These are phyloP conservation scores for Astur gentilis DNA, from an alignment of 2,113 vertebrate genomes.

Conservation along the genomic window DNA sequence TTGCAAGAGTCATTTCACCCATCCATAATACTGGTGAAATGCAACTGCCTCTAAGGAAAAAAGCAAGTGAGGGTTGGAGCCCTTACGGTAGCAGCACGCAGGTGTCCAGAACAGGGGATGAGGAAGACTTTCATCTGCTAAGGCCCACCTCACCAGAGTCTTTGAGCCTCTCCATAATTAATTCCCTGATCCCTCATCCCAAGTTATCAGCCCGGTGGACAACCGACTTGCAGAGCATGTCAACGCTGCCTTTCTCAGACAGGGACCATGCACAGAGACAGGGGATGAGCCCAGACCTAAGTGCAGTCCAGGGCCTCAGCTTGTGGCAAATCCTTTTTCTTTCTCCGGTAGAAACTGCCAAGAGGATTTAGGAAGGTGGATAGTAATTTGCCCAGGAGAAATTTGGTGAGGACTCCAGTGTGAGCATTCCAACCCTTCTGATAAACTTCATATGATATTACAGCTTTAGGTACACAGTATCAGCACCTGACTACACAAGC, in stretches of 20 bases:
- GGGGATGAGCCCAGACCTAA: background rate
- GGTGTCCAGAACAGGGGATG: background rate
- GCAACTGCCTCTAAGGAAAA: background rate
- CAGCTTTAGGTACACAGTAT: background rate
- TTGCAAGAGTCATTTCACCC: slow-evolving; percentile 19
- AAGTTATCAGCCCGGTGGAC: background rate
- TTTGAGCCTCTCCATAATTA: background rate
- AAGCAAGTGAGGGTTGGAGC: background rate
- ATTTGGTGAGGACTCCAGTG: background rate
- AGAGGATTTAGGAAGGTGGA: background rate
- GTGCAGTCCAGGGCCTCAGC: background rate
- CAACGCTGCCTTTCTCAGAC: background rate
- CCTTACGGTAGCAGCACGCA: background rate
- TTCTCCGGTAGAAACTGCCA: slow-evolving; percentile 1
- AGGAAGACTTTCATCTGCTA: background rate
- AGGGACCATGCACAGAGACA: background rate
- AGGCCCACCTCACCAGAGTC: background rate
- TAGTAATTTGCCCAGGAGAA: slow-evolving; percentile 12
- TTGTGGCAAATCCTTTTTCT: background rate
- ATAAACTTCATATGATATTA: slow-evolving; percentile 8
- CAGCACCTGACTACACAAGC: background rate
- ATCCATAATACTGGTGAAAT: background rate
- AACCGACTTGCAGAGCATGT: background rate
- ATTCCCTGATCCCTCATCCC: background rate
- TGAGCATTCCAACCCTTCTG: background rate